Evolutionary conservation across 2,797 vertebrate species (phyloP), one percentile per base, ranked within the genome.

Genomic region (Enteromius radiatus): DNA sequence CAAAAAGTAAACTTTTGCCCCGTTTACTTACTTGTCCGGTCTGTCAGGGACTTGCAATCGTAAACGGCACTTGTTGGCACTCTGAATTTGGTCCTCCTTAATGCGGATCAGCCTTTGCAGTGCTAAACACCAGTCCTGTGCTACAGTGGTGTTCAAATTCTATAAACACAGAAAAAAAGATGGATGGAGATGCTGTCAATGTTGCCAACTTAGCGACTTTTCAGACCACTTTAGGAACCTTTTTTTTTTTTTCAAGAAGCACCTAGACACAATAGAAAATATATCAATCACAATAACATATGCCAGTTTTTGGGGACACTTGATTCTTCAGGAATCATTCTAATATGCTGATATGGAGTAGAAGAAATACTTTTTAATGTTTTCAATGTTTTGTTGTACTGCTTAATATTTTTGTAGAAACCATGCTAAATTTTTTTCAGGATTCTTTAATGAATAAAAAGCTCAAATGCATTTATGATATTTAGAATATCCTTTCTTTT

Each of bases 51-150:
- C 95, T 90, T 98, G 96, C 65, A 99, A 95, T 36, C 96, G 94
- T 78, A 99, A 94, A 69, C 97, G 96, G 89, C 97, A 99, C 89
- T 98, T 99, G 95, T 99, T 98, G 86, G 97, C 97, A 0, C 96
- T 96, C 88, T 98, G 97, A 89, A 99, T 98, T 90, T 99, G 97
- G 78, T 98, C 98, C 85, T 99, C 97, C 91, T 99, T 99, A 85
- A 99, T 96, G 79, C 96, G 94, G 91, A 99, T 96, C 84, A 99
- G 95, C 89, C 97, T 95, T 94, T 99, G 97, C 85, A 99, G 93
- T 14, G 98, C 97, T 91, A 98, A 90, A 91, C 96, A 97, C 97
- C 98, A 99, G 90, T 99, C 98, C 85, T 98, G 97, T 1, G 97
- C 97, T 87, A 99, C 97, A 0, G 96, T 95, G 92, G 96, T 97